These are phyloP conservation scores for Silurus aristotelis DNA, from an alignment of 2,797 vertebrate genomes.

Conservation along the genomic window DNA sequence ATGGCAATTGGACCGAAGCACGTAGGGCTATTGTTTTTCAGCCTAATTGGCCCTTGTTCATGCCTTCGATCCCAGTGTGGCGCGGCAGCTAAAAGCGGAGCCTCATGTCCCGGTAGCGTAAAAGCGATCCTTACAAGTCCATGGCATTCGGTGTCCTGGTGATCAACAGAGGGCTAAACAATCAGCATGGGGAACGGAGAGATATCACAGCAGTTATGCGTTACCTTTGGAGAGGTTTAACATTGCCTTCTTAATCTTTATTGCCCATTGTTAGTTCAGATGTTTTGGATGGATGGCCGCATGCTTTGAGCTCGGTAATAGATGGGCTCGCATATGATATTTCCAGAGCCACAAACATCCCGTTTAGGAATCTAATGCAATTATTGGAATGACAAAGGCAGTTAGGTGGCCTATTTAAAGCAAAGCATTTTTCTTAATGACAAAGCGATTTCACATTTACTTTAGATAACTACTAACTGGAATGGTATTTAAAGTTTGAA, in stretches of 20 bases:
- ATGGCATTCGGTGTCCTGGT: conserved; percentile 71
- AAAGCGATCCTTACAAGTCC: conserved; percentile 80
- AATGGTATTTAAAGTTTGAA: conserved; percentile 16
- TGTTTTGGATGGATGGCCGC: conserved; percentile 53
- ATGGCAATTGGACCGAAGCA: conserved; percentile 73
- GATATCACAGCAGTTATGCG: conserved; percentile 67
- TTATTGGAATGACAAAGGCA: conserved; percentile 35
- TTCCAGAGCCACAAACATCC: conserved; percentile 47
- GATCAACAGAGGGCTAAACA: conserved; percentile 45
- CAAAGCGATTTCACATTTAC: conserved; percentile 17
- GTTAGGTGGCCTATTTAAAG: conserved; percentile 47
- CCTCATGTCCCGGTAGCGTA: conserved; percentile 64
- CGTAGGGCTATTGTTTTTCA: conserved; percentile 80
- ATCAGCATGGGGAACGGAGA: conserved; percentile 57
- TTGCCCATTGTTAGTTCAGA: conserved; percentile 59
- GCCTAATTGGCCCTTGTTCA: conserved; percentile 76
- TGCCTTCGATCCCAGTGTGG: conserved; percentile 69
- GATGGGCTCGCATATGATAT: conserved; percentile 49
- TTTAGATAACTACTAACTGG: conserved; percentile 7
- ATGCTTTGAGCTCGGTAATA: conserved; percentile 41
- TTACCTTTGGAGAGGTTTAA: conserved; percentile 62
- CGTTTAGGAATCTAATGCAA: conserved; percentile 40
- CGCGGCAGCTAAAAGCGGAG: conserved; percentile 74
- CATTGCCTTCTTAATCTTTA: conserved; percentile 65
- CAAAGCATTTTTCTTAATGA: conserved; percentile 44